Evolutionary conservation across 2,113 vertebrate genomes (phyloP), one percentile per base, ranked within the genome.

Genomic region (Entelurus aequoreus): DNA sequence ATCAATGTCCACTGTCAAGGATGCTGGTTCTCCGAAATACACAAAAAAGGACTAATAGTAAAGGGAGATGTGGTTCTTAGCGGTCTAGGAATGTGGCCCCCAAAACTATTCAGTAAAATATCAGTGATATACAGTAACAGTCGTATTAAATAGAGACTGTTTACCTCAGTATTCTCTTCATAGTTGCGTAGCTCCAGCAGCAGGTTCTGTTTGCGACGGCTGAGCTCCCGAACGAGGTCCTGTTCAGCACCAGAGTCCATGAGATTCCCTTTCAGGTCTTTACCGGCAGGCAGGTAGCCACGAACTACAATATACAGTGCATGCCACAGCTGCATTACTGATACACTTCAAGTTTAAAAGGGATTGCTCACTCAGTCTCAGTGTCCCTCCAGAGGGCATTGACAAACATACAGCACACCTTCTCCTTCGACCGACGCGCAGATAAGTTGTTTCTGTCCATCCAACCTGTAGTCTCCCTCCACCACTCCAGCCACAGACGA

Each of bases 391-490:
- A 44, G 12, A 40, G 6, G 14, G 15, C 48, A 50, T 5, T 50
- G 48, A 51, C 5, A 66, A 52, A 54, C 15, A 66, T 5, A 35
- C 10, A 52, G 37, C 74, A 55, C 57, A 99, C 97, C 93, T 89
- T 99, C 97, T 63, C 96, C 97, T 0, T 99, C 97, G 65, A 93
- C 81, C 0, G 97, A 97, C 69, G 96, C 91, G 85, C 95, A 98
- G 87, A 99, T 95, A 37, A 99, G 87, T 76, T 99, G 95, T 3
- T 86, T 80, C 51, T 93, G 93, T 66, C 97, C 97, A 66, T 97
- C 97, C 94, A 97, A 90, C 65, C 94, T 90, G 82, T 99, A 99
- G 87, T 99, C 97, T 28, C 95, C 97, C 63, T 99, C 93, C 47
- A 99, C 92, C 70, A 99, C 89, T 37, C 93, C 94, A 6, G 96